Evolutionary conservation across 1,140 invertebrate genomes (phyloP).

Genomic region (Brachionus plicatilis): DNA sequence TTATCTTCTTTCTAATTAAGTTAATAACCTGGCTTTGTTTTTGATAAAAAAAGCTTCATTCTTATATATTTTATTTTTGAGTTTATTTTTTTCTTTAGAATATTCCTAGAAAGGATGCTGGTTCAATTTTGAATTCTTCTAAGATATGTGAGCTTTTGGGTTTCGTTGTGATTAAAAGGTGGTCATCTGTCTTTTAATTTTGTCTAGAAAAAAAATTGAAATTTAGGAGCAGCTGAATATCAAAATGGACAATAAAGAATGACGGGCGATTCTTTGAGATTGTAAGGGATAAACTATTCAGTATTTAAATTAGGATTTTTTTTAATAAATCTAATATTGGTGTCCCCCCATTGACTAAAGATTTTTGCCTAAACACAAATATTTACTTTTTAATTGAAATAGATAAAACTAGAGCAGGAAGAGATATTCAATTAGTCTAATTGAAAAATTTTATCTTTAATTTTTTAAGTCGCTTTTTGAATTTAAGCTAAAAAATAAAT

Average conservation of each 20-base stretch:
- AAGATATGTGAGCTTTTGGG: neutral
- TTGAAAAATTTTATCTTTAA: neutral
- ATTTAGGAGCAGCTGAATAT: neutral
- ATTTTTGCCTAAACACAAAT: neutral
- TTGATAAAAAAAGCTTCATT: neutral
- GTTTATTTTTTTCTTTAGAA: neutral
- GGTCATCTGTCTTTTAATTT: neutral
- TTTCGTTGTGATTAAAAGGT: neutral
- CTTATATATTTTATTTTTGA: neutral
- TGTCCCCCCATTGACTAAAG: neutral
- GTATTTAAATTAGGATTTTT: neutral
- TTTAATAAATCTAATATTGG: neutral
- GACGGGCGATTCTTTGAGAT: neutral
- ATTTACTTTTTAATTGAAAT: neutral
- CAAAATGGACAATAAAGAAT: neutral
- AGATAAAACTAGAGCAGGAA: neutral
- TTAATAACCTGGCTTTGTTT: neutral
- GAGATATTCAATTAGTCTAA: neutral
- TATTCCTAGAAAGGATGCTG: neutral
- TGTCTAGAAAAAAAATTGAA: neutral
- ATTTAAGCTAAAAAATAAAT: neutral
- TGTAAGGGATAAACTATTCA: neutral
- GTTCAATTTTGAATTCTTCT: neutral
- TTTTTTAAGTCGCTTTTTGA: neutral
- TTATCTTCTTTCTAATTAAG: neutral